Evolutionary conservation across 2,797 vertebrate species (phyloP).

Genomic region (Phataginus tetradactyla): DNA sequence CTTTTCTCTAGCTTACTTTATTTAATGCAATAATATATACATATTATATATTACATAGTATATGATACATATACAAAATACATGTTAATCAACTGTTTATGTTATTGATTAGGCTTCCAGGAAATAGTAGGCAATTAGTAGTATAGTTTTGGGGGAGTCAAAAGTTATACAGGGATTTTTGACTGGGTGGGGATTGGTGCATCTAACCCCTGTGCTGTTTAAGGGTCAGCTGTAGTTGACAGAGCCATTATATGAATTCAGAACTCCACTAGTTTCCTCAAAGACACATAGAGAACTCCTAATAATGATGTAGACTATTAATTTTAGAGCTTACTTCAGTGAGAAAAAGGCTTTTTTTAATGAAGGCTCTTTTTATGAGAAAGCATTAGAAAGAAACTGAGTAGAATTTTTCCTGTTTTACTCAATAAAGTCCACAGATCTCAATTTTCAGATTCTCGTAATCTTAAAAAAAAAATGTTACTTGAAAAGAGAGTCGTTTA

Average conservation of each 20-base stretch:
- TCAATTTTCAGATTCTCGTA: constrained; percentile 15
- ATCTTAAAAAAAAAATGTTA: neutral
- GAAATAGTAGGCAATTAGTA: too few species aligned
- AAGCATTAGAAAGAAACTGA: neutral
- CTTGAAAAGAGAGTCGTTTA: neutral
- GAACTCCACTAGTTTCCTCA: neutral
- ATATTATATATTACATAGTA: too few species aligned
- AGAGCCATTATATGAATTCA: neutral
- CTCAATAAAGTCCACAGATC: neutral
- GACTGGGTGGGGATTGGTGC: too few species aligned
- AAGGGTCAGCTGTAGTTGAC: neutral
- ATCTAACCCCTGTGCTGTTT: too few species aligned
- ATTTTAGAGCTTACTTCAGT: neutral
- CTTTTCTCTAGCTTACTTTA: too few species aligned
- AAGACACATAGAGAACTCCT: neutral
- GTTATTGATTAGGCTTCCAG: too few species aligned
- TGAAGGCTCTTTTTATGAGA: neutral
- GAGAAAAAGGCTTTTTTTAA: neutral
- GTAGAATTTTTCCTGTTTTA: neutral
- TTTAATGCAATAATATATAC: too few species aligned
- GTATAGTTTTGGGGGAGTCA: too few species aligned
- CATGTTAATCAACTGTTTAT: too few species aligned
- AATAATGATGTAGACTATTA: neutral
- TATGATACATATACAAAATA: too few species aligned
- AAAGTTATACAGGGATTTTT: too few species aligned